Conservation (phyloP, 2,113 vertebrate genomes). For the Mastomys natalensis region DNA sequence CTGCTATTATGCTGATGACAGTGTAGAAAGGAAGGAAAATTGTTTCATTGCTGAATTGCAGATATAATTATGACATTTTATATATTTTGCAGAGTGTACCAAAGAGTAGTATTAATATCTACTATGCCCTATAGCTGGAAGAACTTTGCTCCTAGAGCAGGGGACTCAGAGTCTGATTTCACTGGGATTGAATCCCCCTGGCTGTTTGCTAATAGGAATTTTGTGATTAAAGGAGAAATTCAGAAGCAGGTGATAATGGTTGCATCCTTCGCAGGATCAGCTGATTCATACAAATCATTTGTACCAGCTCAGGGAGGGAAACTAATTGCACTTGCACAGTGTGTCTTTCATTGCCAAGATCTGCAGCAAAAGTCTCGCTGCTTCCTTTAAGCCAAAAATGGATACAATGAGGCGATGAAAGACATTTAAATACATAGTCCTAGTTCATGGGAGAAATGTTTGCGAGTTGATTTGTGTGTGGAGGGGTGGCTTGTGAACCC, state of each 20-base stretch:
- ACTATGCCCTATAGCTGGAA: constrained; percentile 46
- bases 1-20: constrained; percentile 74
- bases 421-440: constrained; percentile 60
- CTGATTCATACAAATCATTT: constrained; percentile 76
- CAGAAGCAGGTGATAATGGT: constrained; percentile 66
- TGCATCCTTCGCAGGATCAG: constrained; percentile 56
- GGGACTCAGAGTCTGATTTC: constrained; percentile 55
- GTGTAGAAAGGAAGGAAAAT: constrained; percentile 73
- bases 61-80: constrained; percentile 74
- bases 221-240: constrained; percentile 63
- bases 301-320: constrained; percentile 43
- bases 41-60: constrained; percentile 79
- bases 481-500: constrained; percentile 33
- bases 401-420: not conserved
- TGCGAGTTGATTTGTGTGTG: constrained; percentile 23
- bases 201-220: constrained; percentile 67
- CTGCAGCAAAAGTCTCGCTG: constrained; percentile 63
- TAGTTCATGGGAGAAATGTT: not conserved
- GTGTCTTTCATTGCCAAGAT: constrained; percentile 72
- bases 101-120: constrained; percentile 70
- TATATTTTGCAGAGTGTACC: constrained; percentile 76
- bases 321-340: constrained; percentile 66
- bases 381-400: constrained; percentile 58
- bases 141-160: constrained; percentile 20
- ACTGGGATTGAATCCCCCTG: constrained; percentile 48